Percentiles rank a stretch among this genome's conserved stretches.
Evolutionary conservation across 1,140 invertebrate species (phyloP).

Genomic region (Araneus ventricosus): DNA sequence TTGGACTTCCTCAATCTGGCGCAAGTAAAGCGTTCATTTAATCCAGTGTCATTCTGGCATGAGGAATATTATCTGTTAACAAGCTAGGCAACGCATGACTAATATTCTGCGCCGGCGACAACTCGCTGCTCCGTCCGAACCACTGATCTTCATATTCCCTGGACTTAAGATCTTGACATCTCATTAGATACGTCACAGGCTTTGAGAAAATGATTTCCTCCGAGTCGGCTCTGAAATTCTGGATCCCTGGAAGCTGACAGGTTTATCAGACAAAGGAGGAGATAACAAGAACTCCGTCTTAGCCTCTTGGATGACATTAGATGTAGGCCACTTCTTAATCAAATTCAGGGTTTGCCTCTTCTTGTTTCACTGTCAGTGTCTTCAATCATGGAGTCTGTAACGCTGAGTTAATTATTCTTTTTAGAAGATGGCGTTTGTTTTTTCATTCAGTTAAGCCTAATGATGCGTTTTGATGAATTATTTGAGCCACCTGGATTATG

Average conservation of each 20-base stretch:
- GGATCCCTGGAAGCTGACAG: constrained; percentile 22
- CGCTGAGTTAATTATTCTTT: not conserved
- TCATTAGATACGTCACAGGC: constrained; percentile 61
- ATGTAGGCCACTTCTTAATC: constrained; percentile 3
- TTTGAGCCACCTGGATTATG: not conserved
- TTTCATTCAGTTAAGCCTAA: not conserved
- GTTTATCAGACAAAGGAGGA: constrained; percentile 52
- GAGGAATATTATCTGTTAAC: constrained; percentile 39
- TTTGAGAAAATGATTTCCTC: constrained; percentile 53
- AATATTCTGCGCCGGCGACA: not conserved
- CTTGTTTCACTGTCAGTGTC: not conserved
- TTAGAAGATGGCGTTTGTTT: not conserved
- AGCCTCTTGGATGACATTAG: not conserved
- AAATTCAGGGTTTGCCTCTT: not conserved
- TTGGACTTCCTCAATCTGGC: not conserved
- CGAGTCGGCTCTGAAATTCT: not conserved
- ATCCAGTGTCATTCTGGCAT: constrained; percentile 17
- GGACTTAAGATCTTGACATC: constrained; percentile 55
- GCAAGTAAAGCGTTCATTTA: constrained; percentile 5
- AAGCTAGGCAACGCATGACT: constrained; percentile 12
- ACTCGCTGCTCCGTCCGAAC: not conserved
- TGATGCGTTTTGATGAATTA: not conserved
- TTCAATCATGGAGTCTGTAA: not conserved
- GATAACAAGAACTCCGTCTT: constrained; percentile 42
- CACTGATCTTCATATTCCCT: constrained; percentile 26